Evolutionary conservation across 2,113 vertebrate species (phyloP), one percentile per base, ranked within the genome.

Genomic region (Macquaria ambigua): DNA sequence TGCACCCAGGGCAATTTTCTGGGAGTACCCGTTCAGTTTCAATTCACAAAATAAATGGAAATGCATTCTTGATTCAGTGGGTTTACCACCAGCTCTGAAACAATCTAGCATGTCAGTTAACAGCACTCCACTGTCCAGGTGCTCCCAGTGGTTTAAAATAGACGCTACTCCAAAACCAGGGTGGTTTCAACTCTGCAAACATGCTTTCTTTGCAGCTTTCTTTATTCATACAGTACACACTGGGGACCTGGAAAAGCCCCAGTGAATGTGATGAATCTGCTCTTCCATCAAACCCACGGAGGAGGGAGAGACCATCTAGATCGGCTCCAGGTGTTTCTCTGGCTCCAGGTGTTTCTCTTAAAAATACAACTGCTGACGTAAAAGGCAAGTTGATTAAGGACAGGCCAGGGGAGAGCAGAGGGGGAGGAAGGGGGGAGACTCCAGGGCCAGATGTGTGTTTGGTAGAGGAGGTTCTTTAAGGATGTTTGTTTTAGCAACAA

Each of bases 281-380:
- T 88, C 48, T 77, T 83, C 74, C 53, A 79, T 85, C 48, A 66
- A 90, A 85, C 70, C 77, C 75, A 73, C 20, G 0, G 52, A 86
- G 79, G 76, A 66, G 67, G 56, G 41, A 58, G 59, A 76, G 78
- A 84, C 66, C 55, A 23, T 70, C 77, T 82, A 86, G 70, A 93
- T 89, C 67, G 79, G 83, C 88, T 95, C 86, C 93, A 95, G 94
- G 94, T 94, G 91, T 89, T 90, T 78, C 64, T 73, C 79, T 74
- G 72, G 70, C 79, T 95, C 86, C 93, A 95, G 94, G 94, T 94
- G 91, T 89, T 90, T 78, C 64, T 73, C 79, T 77, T 96, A 92
- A 94, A 95, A 93, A 93, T 95, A 93, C 93, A 87, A 75, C 21
- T 20, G 28, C 37, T 77, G 91, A 87, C 87, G 71, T 91, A 88